These are phyloP conservation scores for Gymnoscopelus braueri DNA, from an alignment of 2,797 vertebrate species.

Conservation along the genomic window DNA sequence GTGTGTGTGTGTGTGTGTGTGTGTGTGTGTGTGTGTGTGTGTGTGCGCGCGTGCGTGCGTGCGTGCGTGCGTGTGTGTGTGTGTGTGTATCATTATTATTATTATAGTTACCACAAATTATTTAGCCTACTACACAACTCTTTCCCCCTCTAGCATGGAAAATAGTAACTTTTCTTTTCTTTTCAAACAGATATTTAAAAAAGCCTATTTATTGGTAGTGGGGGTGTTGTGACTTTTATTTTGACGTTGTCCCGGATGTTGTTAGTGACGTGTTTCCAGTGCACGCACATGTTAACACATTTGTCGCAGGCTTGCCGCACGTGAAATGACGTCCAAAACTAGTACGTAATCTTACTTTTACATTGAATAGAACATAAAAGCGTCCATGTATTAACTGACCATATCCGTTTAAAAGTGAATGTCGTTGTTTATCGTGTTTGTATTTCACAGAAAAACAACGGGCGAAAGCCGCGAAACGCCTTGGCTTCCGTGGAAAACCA, in stretches of 20 bases:
- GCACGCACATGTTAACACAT: constrained; percentile 17
- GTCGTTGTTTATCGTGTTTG: constrained; percentile 13
- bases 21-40: no score
- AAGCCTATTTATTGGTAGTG: no score
- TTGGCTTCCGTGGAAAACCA: constrained; percentile 70
- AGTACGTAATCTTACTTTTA: constrained; percentile 68
- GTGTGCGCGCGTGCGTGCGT: no score
- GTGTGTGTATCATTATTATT: no score
- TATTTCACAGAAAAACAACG: constrained; percentile 80
- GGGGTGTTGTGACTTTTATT: constrained; percentile 38
- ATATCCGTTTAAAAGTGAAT: not conserved
- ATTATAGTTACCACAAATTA: no score
- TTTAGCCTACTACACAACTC: no score
- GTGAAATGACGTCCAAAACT: constrained; percentile 76
- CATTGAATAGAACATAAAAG: not conserved
- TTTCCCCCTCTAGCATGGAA: no score
- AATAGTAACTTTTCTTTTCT: no score
- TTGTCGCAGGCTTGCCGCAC: constrained; percentile 1
- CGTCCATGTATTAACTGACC: not conserved
- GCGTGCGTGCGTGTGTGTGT: no score
- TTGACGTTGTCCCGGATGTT: constrained; percentile 60
- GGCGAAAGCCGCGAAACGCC: constrained; percentile 78
- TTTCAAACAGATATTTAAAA: no score
- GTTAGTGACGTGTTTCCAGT: not conserved
- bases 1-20: no score